phyloP scores from a whole-genome alignment of 2,888 invertebrate species.

The Craniophora ligustri region DNA sequence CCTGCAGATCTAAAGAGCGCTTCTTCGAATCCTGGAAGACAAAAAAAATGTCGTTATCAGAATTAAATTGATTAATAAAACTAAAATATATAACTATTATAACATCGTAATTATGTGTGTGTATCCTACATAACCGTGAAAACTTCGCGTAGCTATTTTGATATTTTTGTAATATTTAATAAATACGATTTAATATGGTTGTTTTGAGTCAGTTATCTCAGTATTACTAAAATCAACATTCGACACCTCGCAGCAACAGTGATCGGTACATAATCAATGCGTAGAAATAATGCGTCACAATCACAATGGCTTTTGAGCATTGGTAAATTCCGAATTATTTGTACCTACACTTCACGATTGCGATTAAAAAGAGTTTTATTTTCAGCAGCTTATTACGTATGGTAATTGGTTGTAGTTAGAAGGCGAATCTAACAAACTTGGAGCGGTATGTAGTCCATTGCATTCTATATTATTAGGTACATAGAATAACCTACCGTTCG shows the following conservation, averaged over 20 bases:
- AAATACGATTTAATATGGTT: constrained; percentile 5
- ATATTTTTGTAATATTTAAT: not conserved
- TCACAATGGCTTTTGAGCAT: constrained; percentile 36
- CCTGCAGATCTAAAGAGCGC: constrained; percentile 89
- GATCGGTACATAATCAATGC: constrained; percentile 10
- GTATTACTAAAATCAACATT: too few species aligned
- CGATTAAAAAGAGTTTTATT: too few species aligned
- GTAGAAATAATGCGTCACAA: constrained; percentile 47
- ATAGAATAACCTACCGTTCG: constrained; percentile 15
- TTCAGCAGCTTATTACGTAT: constrained; percentile 3
- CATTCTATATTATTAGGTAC: constrained; percentile 15
- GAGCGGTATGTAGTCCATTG: constrained; percentile 16
- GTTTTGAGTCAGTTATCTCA: constrained; percentile 6
- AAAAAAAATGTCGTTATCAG: too few species aligned
- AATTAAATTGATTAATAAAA: too few species aligned
- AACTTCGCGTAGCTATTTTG: not conserved
- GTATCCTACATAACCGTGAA: not conserved
- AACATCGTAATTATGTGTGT: too few species aligned
- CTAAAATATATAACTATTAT: too few species aligned
- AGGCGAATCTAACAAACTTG: constrained; percentile 2
- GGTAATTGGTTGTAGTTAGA: not conserved
- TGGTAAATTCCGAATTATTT: constrained; percentile 47
- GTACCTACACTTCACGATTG: too few species aligned
- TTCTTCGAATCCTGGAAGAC: constrained; percentile 89
- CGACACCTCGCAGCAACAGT: too few species aligned